Conservation (phyloP, 2,113 vertebrate genomes). For the Stictonetta naevosa region DNA sequence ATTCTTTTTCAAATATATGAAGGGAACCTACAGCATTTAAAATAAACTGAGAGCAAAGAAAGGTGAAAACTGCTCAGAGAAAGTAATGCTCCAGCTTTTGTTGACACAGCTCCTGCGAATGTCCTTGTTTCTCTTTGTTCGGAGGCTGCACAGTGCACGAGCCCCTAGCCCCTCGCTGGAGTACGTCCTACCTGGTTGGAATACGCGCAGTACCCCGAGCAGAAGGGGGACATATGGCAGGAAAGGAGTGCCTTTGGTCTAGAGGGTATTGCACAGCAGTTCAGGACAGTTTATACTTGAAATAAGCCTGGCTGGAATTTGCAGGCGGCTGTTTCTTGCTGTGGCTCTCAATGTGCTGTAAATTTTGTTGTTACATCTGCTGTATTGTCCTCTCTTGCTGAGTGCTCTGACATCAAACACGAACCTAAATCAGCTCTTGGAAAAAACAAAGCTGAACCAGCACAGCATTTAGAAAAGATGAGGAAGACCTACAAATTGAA, state of each 20-base stretch:
- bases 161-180: neutral
- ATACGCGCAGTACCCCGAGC: fast-evolving
- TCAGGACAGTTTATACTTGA: neutral
- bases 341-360: neutral
- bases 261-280: neutral
- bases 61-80: neutral
- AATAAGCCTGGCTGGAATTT: neutral
- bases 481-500: fast-evolving
- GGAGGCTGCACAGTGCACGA: neutral
- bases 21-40: neutral
- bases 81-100: fast-evolving
- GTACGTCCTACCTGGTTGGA: fast-evolving
- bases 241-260: neutral
- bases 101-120: fast-evolving
- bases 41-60: fast-evolving
- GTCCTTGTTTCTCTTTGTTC: fast-evolving
- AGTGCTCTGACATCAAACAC: fast-evolving
- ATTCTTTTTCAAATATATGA: neutral
- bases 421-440: neutral
- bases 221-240: neutral
- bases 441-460: neutral
- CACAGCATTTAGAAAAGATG: neutral
- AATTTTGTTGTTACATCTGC: neutral
- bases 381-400: fast-evolving
- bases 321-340: neutral